Percentiles rank a stretch among this genome's conserved stretches.
Evolutionary conservation across 2,113 vertebrate species (phyloP).

Genomic region (Anoplopoma fimbria): DNA sequence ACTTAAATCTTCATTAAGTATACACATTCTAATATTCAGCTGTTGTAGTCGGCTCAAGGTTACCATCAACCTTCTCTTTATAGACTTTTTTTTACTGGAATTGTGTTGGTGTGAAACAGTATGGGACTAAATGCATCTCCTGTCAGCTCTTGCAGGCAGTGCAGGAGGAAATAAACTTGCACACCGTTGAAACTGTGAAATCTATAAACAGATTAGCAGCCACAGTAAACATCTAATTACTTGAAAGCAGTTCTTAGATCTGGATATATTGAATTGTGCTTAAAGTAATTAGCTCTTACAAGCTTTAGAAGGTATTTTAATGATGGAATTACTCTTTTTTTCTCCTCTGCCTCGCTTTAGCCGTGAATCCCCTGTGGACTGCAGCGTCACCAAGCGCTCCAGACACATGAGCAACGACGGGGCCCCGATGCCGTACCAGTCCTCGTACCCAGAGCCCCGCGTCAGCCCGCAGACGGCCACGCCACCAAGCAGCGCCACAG

Average conservation of each 20-base stretch:
- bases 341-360: conserved; percentile 47
- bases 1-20: background rate
- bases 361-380: conserved; percentile 85
- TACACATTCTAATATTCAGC: background rate
- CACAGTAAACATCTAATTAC: background rate
- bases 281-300: background rate
- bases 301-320: background rate
- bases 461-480: conserved; percentile 78
- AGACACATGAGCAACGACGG: conserved; percentile 84
- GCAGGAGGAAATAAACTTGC: conserved; percentile 24
- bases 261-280: background rate
- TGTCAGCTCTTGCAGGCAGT: background rate
- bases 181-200: conserved; percentile 6
- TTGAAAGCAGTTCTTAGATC: background rate
- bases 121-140: background rate
- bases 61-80: background rate
- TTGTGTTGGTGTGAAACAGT: background rate
- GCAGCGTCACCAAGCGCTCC: conserved; percentile 81
- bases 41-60: too few relatives aligned
- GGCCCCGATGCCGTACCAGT: conserved; percentile 77
- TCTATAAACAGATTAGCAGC: background rate
- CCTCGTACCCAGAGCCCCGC: conserved; percentile 80
- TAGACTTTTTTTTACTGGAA: background rate
- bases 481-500: conserved; percentile 74
- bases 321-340: background rate